Conservation (phyloP, 1,140 invertebrate genomes). For the Yoshiicerus persimilis region DNA sequence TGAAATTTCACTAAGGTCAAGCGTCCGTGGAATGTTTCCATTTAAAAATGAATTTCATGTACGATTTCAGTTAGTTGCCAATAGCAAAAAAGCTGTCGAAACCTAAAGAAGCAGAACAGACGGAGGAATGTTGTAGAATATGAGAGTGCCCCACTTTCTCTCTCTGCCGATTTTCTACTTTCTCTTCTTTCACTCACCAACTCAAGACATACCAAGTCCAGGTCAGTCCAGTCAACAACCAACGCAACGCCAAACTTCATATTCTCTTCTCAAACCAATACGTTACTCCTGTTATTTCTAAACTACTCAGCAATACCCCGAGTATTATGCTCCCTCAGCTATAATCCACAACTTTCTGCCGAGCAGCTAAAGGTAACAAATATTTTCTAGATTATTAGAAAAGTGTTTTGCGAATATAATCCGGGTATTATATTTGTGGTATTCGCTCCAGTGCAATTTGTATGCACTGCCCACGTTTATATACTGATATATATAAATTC, state of each 20-base stretch:
- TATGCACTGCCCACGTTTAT: no score
- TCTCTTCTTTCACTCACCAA: background rate
- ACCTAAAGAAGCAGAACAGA: background rate
- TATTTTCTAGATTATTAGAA: background rate
- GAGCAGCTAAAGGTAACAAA: background rate
- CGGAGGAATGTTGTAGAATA: background rate
- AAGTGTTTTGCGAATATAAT: background rate
- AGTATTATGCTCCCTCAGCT: background rate
- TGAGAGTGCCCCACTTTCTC: background rate
- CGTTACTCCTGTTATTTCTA: no score
- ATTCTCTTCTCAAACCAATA: no score
- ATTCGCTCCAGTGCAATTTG: background rate
- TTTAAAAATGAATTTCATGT: slow-evolving; percentile 19
- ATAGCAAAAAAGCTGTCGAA: background rate
- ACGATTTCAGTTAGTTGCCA: background rate
- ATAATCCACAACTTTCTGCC: background rate
- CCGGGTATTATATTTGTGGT: background rate
- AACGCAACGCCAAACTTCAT: no score
- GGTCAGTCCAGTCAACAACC: no score
- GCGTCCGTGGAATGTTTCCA: background rate
- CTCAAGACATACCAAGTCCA: no score
- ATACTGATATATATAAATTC: background rate
- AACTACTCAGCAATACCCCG: background rate
- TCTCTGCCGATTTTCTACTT: background rate
- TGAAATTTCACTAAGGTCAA: background rate